phyloP scores from a whole-genome alignment of 2,113 vertebrate species.

The Serilophus lunatus region DNA sequence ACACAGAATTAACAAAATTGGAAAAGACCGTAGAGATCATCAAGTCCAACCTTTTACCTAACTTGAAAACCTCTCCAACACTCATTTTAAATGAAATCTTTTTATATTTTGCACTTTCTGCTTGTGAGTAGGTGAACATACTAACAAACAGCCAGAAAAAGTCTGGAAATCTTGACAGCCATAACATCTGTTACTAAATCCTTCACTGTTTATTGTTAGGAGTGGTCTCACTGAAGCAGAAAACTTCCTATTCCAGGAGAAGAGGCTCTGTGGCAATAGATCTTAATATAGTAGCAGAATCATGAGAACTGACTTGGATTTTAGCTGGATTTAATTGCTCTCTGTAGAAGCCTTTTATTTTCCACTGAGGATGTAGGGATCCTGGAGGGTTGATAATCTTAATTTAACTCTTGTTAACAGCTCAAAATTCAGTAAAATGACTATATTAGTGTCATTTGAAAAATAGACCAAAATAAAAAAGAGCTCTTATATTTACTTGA shows the following conservation, averaged over 20 bases:
- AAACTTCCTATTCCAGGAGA: background rate
- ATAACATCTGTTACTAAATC: background rate
- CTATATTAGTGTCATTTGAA: background rate
- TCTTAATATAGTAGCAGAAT: background rate
- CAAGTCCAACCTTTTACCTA: too few relatives aligned
- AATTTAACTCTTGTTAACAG: background rate
- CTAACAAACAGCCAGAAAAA: background rate
- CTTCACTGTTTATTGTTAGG: background rate
- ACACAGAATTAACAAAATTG: too few relatives aligned
- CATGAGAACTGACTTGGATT: background rate
- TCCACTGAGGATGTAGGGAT: background rate
- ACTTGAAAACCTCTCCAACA: too few relatives aligned
- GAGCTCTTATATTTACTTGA: background rate
- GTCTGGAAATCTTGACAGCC: background rate
- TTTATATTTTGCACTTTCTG: background rate
- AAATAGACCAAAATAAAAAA: background rate
- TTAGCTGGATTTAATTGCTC: background rate
- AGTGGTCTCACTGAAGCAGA: background rate
- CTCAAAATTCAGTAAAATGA: background rate
- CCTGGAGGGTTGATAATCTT: background rate
- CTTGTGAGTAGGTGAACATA: background rate
- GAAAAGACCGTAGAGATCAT: too few relatives aligned
- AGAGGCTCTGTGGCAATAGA: background rate
- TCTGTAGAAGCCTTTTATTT: background rate
- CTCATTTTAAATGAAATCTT: background rate